Conservation (phyloP, 2,113 vertebrate genomes). For the Dasyurus viverrinus region DNA sequence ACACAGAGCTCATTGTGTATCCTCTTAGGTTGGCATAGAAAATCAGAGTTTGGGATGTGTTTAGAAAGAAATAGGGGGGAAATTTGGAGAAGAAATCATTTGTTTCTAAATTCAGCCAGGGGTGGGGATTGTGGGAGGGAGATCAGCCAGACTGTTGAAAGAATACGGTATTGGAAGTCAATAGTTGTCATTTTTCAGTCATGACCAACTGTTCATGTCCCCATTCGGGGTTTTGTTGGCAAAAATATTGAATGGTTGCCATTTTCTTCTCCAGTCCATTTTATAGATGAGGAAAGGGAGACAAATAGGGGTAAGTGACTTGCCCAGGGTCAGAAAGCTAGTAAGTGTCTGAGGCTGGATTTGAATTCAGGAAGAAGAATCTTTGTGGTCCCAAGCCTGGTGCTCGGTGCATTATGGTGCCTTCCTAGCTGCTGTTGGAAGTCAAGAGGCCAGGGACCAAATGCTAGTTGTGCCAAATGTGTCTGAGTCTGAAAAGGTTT, state of each 20-base stretch:
- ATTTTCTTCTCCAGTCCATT: no score
- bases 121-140: background rate
- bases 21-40: background rate
- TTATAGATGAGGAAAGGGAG: no score
- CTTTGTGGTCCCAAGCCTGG: background rate
- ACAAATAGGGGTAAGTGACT: no score
- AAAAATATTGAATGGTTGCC: no score
- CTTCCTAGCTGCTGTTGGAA: background rate
- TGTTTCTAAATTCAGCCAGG: background rate
- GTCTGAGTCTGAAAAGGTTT: background rate
- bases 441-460: background rate
- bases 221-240: no score
- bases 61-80: background rate
- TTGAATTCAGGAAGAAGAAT: background rate
- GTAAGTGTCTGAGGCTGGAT: background rate
- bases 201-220: no score
- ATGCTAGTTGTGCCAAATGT: background rate
- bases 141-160: background rate
- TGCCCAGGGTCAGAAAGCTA: no score
- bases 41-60: background rate
- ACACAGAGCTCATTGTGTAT: background rate
- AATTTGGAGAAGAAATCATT: background rate
- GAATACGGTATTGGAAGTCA: background rate
- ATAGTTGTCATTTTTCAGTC: background rate
- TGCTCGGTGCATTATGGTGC: no score